Percentiles rank a stretch among this genome's conserved stretches.
phyloP scores from a whole-genome alignment of 2,888 invertebrate species.

The Lithophane leautieri region DNA sequence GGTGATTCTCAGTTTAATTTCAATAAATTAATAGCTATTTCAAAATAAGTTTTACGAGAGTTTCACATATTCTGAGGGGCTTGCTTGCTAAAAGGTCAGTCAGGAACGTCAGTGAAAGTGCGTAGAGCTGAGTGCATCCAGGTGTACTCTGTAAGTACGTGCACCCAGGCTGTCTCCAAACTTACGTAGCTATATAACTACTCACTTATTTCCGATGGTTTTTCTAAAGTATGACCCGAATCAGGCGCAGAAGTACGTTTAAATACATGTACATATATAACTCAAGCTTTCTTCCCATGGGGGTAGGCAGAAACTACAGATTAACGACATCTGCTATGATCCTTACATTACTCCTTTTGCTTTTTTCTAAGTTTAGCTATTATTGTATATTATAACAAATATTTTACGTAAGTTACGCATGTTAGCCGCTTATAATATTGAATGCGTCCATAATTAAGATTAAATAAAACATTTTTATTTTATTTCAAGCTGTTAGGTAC shows the following conservation, averaged over 20 bases:
- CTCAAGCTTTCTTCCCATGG: too few relatives aligned
- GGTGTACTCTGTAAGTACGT: too few relatives aligned
- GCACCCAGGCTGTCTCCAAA: background rate
- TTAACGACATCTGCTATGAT: too few relatives aligned
- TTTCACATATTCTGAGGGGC: background rate
- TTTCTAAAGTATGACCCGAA: background rate
- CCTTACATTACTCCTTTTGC: too few relatives aligned
- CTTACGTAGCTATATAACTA: background rate
- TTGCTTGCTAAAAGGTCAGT: background rate
- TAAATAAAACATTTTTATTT: slow-evolving; percentile 56
- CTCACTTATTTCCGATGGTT: background rate
- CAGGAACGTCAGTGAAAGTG: background rate
- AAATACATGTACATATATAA: background rate
- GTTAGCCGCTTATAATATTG: slow-evolving; percentile 39
- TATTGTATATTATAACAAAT: slow-evolving; percentile 7
- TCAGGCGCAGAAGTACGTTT: background rate
- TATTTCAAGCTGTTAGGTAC: slow-evolving; percentile 19
- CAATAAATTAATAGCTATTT: too few relatives aligned
- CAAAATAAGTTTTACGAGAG: background rate
- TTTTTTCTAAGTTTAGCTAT: background rate
- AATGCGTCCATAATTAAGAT: slow-evolving; percentile 54
- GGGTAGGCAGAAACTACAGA: too few relatives aligned
- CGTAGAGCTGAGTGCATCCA: background rate
- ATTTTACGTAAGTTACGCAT: slow-evolving; percentile 27
- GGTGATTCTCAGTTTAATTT: too few relatives aligned